Evolutionary conservation across 2,888 invertebrate genomes (phyloP).

Genomic region (Yponomeuta evonymella): DNA sequence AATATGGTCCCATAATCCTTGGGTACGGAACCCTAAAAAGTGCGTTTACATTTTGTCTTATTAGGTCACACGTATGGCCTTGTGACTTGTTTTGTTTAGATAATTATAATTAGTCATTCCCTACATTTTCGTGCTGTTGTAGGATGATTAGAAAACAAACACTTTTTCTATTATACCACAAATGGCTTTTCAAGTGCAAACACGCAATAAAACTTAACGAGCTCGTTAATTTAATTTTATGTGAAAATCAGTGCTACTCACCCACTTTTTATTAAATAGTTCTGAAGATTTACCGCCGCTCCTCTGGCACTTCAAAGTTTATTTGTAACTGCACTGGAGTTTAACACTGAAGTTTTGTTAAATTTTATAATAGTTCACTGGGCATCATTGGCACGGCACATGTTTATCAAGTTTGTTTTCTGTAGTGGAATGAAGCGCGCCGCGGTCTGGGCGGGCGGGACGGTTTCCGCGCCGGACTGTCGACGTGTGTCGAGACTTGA

Average conservation of each 20-base stretch:
- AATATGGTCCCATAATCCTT: too few relatives aligned
- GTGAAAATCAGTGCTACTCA: conserved; percentile 41
- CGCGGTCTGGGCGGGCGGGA: conserved; percentile 4
- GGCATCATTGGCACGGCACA: conserved; percentile 34
- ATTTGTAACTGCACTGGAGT: neutral
- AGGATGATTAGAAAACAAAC: conserved; percentile 9
- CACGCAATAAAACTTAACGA: conserved; percentile 13
- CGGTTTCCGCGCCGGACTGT: neutral
- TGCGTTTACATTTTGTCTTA: too few relatives aligned
- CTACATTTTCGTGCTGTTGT: neutral
- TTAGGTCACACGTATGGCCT: too few relatives aligned
- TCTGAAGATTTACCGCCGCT: conserved; percentile 24
- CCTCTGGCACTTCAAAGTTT: neutral
- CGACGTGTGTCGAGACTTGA: neutral
- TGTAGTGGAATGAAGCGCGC: conserved; percentile 27
- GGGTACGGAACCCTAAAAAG: too few relatives aligned
- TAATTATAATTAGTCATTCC: neutral
- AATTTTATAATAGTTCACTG: conserved; percentile 22
- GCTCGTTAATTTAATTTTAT: conserved; percentile 15
- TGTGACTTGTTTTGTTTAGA: too few relatives aligned
- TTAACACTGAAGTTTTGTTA: neutral
- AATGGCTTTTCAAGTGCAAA: conserved; percentile 14
- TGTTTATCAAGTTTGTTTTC: conserved; percentile 23
- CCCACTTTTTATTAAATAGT: conserved; percentile 56
- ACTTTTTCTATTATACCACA: conserved; percentile 7